Percentiles rank a stretch among this genome's conserved stretches.
These are phyloP conservation scores for Epinotia demarniana DNA, from an alignment of 2,888 invertebrate genomes.

Conservation along the genomic window DNA sequence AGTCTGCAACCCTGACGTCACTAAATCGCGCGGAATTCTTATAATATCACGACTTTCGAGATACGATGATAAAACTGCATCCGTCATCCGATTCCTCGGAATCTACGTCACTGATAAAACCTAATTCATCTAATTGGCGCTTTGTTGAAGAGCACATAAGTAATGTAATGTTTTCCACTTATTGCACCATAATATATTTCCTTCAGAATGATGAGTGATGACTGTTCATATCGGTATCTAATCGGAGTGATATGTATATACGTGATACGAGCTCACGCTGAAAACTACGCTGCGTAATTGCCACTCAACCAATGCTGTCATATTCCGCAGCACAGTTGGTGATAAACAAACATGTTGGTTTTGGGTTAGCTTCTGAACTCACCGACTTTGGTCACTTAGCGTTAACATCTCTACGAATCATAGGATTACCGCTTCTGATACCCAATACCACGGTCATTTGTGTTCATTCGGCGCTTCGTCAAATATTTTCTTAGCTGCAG, in stretches of 20 bases:
- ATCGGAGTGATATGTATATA: conserved; percentile 24
- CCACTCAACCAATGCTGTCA: conserved; percentile 1
- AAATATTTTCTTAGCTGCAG: conserved; percentile 80
- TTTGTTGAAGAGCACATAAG: neutral
- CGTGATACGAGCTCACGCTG: conserved; percentile 5
- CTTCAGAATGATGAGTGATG: conserved; percentile 1
- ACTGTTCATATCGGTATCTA: conserved; percentile 30
- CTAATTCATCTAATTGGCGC: conserved; percentile 11
- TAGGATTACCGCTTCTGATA: conserved; percentile 52
- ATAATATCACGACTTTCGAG: conserved; percentile 32
- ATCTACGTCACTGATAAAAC: conserved; percentile 18
- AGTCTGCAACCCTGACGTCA: conserved; percentile 22
- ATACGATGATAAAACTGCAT: conserved; percentile 11
- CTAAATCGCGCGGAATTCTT: conserved; percentile 23
- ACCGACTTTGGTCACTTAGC: conserved; percentile 27
- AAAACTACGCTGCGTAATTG: conserved; percentile 22
- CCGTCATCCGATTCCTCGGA: conserved; percentile 3
- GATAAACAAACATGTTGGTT: conserved; percentile 34
- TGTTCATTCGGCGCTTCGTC: conserved; percentile 75
- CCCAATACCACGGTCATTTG: conserved; percentile 81
- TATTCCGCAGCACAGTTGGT: conserved; percentile 15
- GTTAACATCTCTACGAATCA: conserved; percentile 41
- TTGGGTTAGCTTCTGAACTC: conserved; percentile 36
- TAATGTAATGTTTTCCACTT: conserved; percentile 22
- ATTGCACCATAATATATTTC: conserved; percentile 35